Evolutionary conservation across 1,140 invertebrate genomes (phyloP).

Genomic region (Magallana ariakensis): DNA sequence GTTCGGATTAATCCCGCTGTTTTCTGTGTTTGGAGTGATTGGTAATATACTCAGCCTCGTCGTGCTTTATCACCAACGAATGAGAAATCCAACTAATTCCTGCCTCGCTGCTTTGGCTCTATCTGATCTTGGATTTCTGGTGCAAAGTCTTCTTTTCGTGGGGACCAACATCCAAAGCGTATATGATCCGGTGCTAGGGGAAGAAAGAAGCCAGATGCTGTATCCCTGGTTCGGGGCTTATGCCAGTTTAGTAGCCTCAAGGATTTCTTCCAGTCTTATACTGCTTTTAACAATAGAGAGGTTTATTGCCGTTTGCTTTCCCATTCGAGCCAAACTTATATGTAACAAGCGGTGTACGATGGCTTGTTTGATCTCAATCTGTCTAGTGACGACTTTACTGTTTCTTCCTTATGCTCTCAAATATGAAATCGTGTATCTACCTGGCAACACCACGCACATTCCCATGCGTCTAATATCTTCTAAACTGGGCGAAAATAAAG

Average conservation of each 20-base stretch:
- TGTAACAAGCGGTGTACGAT: constrained; percentile 66
- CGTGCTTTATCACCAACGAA: constrained; percentile 68
- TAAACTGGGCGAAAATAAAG: constrained; percentile 47
- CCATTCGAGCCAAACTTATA: constrained; percentile 69
- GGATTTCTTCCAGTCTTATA: constrained; percentile 72
- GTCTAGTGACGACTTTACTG: constrained; percentile 63
- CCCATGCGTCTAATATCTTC: neutral
- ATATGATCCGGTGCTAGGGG: constrained; percentile 59
- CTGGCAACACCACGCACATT: constrained; percentile 47
- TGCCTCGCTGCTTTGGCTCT: constrained; percentile 69
- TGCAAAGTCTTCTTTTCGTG: constrained; percentile 68
- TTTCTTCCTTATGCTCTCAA: constrained; percentile 72
- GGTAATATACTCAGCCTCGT: constrained; percentile 70
- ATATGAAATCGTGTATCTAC: constrained; percentile 60
- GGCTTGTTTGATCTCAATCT: constrained; percentile 65
- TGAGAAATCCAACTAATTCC: constrained; percentile 69
- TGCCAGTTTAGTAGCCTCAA: constrained; percentile 69
- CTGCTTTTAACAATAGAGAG: constrained; percentile 70
- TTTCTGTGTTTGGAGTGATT: constrained; percentile 65
- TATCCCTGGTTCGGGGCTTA: constrained; percentile 72
- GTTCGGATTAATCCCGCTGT: constrained; percentile 67
- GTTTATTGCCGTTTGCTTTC: constrained; percentile 72
- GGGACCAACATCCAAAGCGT: constrained; percentile 62
- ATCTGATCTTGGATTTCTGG: constrained; percentile 71
- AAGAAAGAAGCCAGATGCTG: constrained; percentile 56